These are phyloP conservation scores for Otis tarda DNA, from an alignment of 2,113 vertebrate genomes.

Conservation along the genomic window DNA sequence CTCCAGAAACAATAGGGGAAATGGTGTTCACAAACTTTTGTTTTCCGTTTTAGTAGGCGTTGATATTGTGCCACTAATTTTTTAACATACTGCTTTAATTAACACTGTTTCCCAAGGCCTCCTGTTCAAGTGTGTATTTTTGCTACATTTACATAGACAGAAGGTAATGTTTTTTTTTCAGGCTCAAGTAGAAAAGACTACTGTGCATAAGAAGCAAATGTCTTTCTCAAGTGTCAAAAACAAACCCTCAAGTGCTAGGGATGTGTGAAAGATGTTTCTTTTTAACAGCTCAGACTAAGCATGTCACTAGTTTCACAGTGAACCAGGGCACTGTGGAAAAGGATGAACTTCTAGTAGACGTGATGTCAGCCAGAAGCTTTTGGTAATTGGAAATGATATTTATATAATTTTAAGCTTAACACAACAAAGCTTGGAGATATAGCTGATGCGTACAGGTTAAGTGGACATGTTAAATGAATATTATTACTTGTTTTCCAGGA, in stretches of 20 bases:
- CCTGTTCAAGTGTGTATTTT: constrained; percentile 44
- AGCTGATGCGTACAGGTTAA: not conserved
- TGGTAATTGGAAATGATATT: not conserved
- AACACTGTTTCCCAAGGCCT: constrained; percentile 34
- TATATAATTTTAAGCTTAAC: not conserved
- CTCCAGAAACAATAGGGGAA: not conserved
- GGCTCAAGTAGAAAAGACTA: constrained; percentile 41
- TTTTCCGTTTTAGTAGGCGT: constrained; percentile 2
- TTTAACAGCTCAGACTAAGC: not conserved
- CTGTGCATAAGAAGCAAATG: constrained; percentile 31
- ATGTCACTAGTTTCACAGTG: not conserved
- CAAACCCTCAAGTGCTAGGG: not conserved
- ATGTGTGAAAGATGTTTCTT: constrained; percentile 28
- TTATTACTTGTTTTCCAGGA: not conserved
- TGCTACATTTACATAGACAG: constrained; percentile 28
- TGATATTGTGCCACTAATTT: constrained; percentile 34
- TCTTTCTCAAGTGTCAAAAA: constrained; percentile 30
- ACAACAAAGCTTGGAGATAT: not conserved
- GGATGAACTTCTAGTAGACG: not conserved
- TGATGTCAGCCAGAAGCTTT: not conserved
- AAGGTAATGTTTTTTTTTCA: constrained; percentile 31
- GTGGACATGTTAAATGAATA: not conserved
- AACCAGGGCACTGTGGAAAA: not conserved
- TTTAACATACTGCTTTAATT: constrained; percentile 48
- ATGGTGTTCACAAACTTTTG: not conserved